Evolutionary conservation across 2,113 vertebrate genomes (phyloP).

Genomic region (Nerophis ophidion): DNA sequence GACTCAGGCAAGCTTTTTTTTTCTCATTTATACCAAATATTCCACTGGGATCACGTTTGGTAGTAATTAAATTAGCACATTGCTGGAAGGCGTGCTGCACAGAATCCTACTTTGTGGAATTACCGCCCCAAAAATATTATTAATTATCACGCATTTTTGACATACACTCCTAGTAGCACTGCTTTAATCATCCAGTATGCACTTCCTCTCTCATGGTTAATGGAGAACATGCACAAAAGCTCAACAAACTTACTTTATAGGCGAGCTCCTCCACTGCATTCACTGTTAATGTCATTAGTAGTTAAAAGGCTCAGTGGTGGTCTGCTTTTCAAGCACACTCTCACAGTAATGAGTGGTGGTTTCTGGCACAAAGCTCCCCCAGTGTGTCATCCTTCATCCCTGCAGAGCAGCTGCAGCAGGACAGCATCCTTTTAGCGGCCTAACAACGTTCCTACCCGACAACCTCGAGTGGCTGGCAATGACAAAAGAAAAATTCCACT

Average conservation of each 20-base stretch:
- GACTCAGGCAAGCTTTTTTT: conserved; percentile 1
- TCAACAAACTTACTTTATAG: conserved; percentile 23
- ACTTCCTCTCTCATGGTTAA: not conserved
- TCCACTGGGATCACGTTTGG: not conserved
- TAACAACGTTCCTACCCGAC: conserved; percentile 8
- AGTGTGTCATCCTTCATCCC: conserved; percentile 22
- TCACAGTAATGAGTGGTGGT: conserved; percentile 26
- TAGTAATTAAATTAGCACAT: conserved; percentile 5
- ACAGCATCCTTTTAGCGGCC: conserved; percentile 13
- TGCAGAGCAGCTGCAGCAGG: conserved; percentile 18
- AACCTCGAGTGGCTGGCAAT: conserved; percentile 11
- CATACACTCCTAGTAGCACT: not conserved
- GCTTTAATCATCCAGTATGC: not conserved
- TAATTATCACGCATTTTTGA: not conserved
- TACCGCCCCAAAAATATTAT: not conserved
- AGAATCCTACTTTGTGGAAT: not conserved
- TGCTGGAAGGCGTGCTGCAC: conserved; percentile 6
- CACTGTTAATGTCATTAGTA: conserved; percentile 25
- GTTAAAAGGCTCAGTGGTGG: conserved; percentile 38
- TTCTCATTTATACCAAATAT: not conserved
- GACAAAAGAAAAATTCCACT: conserved; percentile 29
- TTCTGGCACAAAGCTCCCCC: conserved; percentile 34
- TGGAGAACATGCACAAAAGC: conserved; percentile 14
- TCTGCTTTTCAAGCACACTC: conserved; percentile 28
- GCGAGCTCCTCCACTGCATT: conserved; percentile 23